phyloP scores from a whole-genome alignment of 1,140 invertebrate species.

The Drosophila elegans region DNA sequence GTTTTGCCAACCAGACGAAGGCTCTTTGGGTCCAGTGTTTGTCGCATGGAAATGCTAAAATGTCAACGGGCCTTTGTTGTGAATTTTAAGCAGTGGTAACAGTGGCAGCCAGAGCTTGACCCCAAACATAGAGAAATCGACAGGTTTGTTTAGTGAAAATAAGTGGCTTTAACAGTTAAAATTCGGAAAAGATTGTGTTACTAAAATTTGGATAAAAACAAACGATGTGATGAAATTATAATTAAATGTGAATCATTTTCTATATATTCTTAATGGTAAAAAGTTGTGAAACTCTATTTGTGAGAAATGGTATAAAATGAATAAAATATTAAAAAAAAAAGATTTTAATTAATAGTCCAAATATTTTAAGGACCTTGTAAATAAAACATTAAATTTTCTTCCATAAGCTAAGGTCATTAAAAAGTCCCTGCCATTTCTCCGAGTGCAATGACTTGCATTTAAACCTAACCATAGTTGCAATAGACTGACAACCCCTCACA shows the following conservation, averaged over 20 bases:
- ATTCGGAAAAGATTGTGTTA: too few species aligned
- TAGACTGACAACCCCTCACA: slow-evolving; percentile 23
- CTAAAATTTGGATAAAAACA: too few species aligned
- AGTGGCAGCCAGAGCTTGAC: slow-evolving; percentile 17
- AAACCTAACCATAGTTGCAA: slow-evolving; percentile 24
- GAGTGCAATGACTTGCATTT: slow-evolving; percentile 34
- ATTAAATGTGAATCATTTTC: too few species aligned
- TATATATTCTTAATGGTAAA: too few species aligned
- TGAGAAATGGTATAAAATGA: too few species aligned
- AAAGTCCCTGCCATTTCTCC: slow-evolving; percentile 1
- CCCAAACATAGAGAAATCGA: slow-evolving; percentile 28
- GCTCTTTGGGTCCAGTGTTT: slow-evolving; percentile 28
- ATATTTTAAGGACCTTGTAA: neutral
- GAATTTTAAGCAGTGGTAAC: slow-evolving; percentile 63
- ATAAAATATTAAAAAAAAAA: neutral
- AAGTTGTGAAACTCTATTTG: too few species aligned
- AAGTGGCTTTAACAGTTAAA: too few species aligned
- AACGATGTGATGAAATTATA: too few species aligned
- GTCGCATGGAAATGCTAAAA: slow-evolving; percentile 60
- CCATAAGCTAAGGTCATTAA: too few species aligned
- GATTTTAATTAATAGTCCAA: too few species aligned
- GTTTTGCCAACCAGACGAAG: slow-evolving; percentile 18
- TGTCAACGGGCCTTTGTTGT: slow-evolving; percentile 61
- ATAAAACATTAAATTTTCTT: neutral
- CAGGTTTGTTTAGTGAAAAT: neutral